Evolutionary conservation across 1,140 invertebrate species (phyloP).

Genomic region (Psix sp.): DNA sequence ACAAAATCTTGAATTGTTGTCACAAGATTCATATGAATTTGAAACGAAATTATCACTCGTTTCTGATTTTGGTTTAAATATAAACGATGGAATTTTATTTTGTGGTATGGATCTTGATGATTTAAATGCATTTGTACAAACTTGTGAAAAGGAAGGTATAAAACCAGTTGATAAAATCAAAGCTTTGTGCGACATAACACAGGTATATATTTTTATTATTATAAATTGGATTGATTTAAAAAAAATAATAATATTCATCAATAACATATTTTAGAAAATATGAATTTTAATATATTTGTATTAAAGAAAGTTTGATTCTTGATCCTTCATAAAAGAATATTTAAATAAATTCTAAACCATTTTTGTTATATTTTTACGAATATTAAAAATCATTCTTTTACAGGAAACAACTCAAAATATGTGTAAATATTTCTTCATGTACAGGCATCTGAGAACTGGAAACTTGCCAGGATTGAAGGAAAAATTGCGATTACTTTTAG

Average conservation of each 20-base stretch:
- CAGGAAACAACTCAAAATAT: neutral
- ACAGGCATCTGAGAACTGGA: slow-evolving; percentile 7
- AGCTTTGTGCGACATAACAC: neutral
- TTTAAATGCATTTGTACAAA: neutral
- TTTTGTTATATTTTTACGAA: too few relatives aligned
- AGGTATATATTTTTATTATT: too few relatives aligned
- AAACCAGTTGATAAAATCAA: slow-evolving; percentile 2
- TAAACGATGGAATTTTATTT: slow-evolving; percentile 1
- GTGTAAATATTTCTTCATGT: neutral
- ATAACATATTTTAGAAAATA: neutral
- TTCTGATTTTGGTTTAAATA: neutral
- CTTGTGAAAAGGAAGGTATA: slow-evolving; percentile 1
- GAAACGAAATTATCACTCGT: neutral
- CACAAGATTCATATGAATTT: neutral
- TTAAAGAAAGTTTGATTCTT: too few relatives aligned
- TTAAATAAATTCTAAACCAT: too few relatives aligned
- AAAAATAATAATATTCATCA: neutral
- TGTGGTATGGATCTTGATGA: neutral
- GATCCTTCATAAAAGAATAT: too few relatives aligned
- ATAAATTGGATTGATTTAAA: too few relatives aligned
- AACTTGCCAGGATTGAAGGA: neutral
- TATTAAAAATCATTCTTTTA: slow-evolving; percentile 1
- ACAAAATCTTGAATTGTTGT: neutral
- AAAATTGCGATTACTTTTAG: slow-evolving; percentile 8
- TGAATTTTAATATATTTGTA: too few relatives aligned